These are phyloP conservation scores for Trachelus iudaicus DNA, from an alignment of 2,888 invertebrate species.

Conservation along the genomic window DNA sequence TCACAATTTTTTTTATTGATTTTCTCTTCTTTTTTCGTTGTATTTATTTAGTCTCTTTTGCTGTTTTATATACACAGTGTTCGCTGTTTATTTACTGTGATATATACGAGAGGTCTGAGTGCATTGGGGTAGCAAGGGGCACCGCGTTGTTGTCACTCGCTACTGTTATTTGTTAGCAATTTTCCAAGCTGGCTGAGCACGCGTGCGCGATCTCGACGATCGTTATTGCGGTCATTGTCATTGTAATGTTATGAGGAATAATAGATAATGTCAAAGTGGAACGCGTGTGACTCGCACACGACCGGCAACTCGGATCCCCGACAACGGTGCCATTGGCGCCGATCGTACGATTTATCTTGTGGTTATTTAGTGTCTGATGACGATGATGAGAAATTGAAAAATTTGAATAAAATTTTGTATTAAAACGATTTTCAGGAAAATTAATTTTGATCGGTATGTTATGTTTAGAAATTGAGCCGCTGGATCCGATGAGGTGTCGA, in stretches of 20 bases:
- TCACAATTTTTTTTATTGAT: not conserved
- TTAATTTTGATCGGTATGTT: not conserved
- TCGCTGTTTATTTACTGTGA: not conserved
- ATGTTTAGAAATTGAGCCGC: not conserved
- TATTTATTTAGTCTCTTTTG: not conserved
- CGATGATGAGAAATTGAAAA: not conserved
- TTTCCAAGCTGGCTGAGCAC: conserved; percentile 23
- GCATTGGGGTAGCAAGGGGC: not conserved
- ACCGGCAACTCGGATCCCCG: conserved; percentile 41
- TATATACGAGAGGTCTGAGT: not conserved
- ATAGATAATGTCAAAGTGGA: conserved; percentile 47
- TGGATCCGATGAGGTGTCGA: not conserved
- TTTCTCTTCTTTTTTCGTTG: not conserved
- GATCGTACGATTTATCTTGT: not conserved
- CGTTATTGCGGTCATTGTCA: conserved; percentile 58
- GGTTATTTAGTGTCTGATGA: not conserved
- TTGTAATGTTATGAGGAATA: conserved; percentile 54
- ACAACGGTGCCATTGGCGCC: conserved; percentile 15
- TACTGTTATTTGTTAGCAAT: conserved; percentile 22
- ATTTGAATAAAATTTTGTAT: not conserved
- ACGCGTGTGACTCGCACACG: conserved; percentile 42
- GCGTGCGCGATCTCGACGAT: conserved; percentile 42
- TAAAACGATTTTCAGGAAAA: not conserved
- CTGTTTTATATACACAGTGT: not conserved
- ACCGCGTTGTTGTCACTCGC: conserved; percentile 4